Evolutionary conservation across 2,113 vertebrate species (phyloP).

Genomic region (Muntiacus muntjak): DNA sequence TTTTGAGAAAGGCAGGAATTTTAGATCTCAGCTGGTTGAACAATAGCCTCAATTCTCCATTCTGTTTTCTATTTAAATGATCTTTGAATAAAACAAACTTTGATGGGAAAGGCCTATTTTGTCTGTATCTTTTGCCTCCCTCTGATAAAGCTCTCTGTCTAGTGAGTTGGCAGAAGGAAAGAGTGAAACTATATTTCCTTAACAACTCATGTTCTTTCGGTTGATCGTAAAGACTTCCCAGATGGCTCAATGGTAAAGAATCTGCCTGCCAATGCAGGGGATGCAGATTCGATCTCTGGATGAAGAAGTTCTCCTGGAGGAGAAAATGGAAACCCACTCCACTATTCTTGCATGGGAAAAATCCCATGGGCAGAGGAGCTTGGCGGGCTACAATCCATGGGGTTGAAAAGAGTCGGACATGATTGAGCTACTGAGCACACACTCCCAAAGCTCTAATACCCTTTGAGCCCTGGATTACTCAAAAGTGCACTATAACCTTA

Average conservation of each 20-base stretch:
- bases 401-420: not conserved
- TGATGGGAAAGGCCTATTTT: not conserved
- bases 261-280: not conserved
- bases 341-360: not conserved
- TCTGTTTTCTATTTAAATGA: not conserved
- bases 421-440: not conserved
- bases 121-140: not conserved
- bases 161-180: not conserved
- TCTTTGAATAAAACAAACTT: constrained; percentile 15
- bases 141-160: not conserved
- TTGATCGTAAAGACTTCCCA: not conserved
- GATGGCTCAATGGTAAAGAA: not conserved
- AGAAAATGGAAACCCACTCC: not conserved
- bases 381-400: not conserved
- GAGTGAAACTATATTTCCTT: not conserved
- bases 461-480: not conserved
- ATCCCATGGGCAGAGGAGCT: not conserved
- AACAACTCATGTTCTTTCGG: constrained; percentile 7
- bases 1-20: not conserved
- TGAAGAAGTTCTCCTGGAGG: not conserved
- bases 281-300: not conserved
- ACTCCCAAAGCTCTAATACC: not conserved
- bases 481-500: constrained; percentile 19
- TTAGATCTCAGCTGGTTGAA: not conserved
- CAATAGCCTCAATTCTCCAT: not conserved